These are phyloP conservation scores for Phalacrocorax aristotelis DNA, from an alignment of 2,113 vertebrate genomes.

Conservation along the genomic window DNA sequence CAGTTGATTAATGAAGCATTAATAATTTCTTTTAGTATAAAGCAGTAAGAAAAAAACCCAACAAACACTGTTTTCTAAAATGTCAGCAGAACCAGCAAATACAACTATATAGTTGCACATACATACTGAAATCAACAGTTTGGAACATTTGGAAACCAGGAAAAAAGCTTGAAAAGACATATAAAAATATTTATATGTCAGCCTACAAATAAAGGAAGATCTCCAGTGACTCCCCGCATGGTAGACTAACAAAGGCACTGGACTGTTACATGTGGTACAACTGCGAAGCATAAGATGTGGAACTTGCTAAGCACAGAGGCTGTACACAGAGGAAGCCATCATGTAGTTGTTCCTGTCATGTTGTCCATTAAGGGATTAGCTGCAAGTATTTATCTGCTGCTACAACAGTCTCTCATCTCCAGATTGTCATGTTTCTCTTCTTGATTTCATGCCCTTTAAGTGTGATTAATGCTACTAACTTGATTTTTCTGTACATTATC, in stretches of 20 bases:
- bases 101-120: background rate
- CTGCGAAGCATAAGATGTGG: background rate
- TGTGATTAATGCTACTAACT: background rate
- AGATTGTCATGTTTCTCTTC: background rate
- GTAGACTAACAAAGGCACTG: background rate
- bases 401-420: background rate
- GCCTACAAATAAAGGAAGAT: background rate
- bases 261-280: background rate
- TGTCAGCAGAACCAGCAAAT: background rate
- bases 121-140: background rate
- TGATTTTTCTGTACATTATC: background rate
- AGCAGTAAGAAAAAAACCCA: background rate
- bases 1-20: conserved; percentile 51
- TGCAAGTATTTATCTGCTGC: background rate
- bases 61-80: background rate
- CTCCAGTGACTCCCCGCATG: background rate
- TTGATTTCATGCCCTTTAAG: background rate
- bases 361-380: background rate
- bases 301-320: background rate
- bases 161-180: background rate
- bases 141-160: background rate
- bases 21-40: background rate
- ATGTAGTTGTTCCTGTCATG: background rate
- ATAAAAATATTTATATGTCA: background rate
- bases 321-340: background rate